Evolutionary conservation across 2,113 vertebrate genomes (phyloP), one percentile per base, ranked within the genome.

Genomic region (Megalops atlanticus): DNA sequence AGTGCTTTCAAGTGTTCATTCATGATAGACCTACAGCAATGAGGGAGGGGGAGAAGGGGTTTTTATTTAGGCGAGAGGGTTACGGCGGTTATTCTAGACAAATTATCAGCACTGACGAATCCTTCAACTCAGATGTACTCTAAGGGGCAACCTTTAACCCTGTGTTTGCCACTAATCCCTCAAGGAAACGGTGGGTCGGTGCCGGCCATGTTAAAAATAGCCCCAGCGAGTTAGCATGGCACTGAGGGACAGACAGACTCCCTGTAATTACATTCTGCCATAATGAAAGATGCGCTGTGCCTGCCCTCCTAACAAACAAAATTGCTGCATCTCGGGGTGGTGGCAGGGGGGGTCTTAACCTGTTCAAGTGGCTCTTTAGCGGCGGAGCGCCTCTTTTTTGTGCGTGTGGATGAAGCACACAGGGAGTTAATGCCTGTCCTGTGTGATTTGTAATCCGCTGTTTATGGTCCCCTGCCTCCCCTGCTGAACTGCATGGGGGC

Each of bases 61-160:
- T 83, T 88, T 87, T 84, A 76, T 78, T 88, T 86, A 86, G 77
- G 80, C 82, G 76, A 85, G 78, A 78, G 43, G 80, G 84, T 85
- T 82, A 86, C 72, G 49, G 83, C 80, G 85, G 89, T 90, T 91
- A 92, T 89, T 92, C 83, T 85, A 91, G 88, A 91, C 91, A 93
- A 92, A 93, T 92, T 90, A 90, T 91, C 85, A 82, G 92, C 89
- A 89, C 86, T 85, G 87, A 89, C 87, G 88, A 88, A 87, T 89
- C 89, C 84, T 89, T 90, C 74, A 75, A 81, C 87, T 87, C 87
- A 85, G 84, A 89, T 90, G 80, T 90, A 86, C 88, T 89, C 82
- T 88, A 58, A 87, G 84, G 84, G 79, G 88, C 84, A 89, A 88
- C 84, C 89, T 92, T 92, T 92, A 92, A 90, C 90, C 91, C 90